Evolutionary conservation across 2,888 invertebrate species (phyloP).

Genomic region (Platynereis dumerilii): DNA sequence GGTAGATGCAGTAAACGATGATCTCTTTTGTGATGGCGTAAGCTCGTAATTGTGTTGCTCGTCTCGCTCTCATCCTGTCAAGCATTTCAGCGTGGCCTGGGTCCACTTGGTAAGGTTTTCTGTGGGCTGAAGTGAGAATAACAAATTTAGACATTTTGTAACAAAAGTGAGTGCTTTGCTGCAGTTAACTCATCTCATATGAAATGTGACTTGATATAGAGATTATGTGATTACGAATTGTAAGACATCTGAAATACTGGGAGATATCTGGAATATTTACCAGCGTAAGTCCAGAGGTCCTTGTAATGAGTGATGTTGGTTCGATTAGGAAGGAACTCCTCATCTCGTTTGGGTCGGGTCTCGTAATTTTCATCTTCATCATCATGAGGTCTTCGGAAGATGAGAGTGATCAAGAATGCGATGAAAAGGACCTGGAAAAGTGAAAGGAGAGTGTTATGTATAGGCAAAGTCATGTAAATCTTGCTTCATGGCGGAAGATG

Average conservation of each 20-base stretch:
- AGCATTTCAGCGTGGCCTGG: neutral
- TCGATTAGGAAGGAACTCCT: neutral
- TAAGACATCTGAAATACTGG: no score
- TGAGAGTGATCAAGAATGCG: neutral
- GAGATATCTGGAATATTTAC: no score
- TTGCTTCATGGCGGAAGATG: no score
- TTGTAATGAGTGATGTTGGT: neutral
- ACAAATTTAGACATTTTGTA: no score
- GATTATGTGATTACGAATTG: no score
- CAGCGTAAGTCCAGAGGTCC: neutral
- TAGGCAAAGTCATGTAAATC: no score
- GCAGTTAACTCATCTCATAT: no score
- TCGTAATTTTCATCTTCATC: neutral
- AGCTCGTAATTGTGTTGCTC: neutral
- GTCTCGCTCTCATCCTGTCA: neutral
- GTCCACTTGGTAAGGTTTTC: conserved; percentile 1
- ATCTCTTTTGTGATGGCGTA: conserved; percentile 6
- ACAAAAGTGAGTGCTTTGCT: no score
- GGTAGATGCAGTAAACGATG: neutral
- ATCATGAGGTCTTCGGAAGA: neutral
- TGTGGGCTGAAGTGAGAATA: neutral
- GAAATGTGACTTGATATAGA: no score
- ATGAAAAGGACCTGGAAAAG: neutral
- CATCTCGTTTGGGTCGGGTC: neutral
- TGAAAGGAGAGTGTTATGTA: no score